Evolutionary conservation across 1,140 invertebrate species (phyloP).

Genomic region (Euura saliciscinereae): DNA sequence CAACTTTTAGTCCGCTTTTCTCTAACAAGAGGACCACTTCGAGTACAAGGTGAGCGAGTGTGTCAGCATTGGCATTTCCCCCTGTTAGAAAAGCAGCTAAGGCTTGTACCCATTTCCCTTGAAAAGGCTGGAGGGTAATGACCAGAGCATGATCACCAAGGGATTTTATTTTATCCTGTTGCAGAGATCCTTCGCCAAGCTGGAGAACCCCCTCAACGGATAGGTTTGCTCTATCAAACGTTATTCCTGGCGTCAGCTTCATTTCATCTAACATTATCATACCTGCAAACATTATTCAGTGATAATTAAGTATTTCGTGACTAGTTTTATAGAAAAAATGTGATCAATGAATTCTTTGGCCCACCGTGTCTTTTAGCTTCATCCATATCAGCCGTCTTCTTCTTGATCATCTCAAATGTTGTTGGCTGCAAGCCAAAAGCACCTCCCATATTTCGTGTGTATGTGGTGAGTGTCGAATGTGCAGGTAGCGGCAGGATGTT

Average conservation of each 20-base stretch:
- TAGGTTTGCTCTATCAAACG: slow-evolving; percentile 23
- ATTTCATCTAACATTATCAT: slow-evolving; percentile 15
- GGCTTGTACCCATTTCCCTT: no score
- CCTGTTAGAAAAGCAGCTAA: slow-evolving; percentile 20
- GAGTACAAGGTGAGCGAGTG: slow-evolving; percentile 21
- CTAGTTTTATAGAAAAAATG: no score
- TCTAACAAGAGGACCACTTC: slow-evolving; percentile 26
- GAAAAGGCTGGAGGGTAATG: no score
- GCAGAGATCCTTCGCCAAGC: slow-evolving; percentile 36
- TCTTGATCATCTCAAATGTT: no score
- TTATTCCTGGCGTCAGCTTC: slow-evolving; percentile 15
- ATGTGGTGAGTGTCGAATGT: no score
- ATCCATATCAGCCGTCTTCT: no score
- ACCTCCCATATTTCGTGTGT: no score
- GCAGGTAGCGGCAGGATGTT: no score
- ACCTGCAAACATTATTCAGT: neutral
- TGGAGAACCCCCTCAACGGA: slow-evolving; percentile 31
- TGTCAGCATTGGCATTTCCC: slow-evolving; percentile 14
- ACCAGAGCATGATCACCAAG: slow-evolving; percentile 41
- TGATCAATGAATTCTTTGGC: no score
- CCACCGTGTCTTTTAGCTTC: no score
- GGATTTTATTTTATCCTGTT: slow-evolving; percentile 22
- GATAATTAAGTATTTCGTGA: no score
- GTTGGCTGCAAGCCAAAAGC: no score
- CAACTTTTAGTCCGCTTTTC: slow-evolving; percentile 23